A percentile compares a stretch with the other conserved stretches of the same genome.
phyloP scores from a whole-genome alignment of 1,140 invertebrate species.

The Eriocheir sinensis region DNA sequence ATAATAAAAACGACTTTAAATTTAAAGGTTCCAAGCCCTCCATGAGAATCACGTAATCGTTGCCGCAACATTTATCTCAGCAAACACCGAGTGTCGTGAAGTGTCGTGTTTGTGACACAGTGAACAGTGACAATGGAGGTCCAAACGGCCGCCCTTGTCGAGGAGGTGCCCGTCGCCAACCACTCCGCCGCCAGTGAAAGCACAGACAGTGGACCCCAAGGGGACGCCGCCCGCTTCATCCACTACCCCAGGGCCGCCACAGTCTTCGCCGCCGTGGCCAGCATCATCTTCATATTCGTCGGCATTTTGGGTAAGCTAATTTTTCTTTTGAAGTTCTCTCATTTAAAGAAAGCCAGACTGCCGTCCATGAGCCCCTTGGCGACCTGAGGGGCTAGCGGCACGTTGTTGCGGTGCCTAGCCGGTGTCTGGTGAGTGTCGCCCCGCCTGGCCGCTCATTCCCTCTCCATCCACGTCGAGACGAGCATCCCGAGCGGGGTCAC shows the following conservation, averaged over 20 bases:
- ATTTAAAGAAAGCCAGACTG: neutral
- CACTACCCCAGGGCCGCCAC: conserved; percentile 88
- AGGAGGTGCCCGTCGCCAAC: neutral
- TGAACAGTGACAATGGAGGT: conserved; percentile 33
- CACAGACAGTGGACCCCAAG: neutral
- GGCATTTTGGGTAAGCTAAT: conserved; percentile 87
- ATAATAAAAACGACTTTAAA: neutral
- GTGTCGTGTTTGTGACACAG: neutral
- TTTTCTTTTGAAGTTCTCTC: neutral
- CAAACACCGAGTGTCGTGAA: neutral
- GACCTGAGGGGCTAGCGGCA: neutral
- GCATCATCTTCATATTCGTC: conserved; percentile 89
- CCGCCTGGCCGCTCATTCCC: neutral
- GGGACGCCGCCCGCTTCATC: conserved; percentile 69
- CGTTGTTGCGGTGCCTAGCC: neutral
- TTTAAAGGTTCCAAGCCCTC: neutral
- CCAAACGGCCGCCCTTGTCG: neutral
- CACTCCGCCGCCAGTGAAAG: neutral
- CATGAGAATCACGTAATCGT: neutral
- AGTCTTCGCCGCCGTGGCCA: conserved; percentile 88
- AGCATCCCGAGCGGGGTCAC: neutral
- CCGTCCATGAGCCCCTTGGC: neutral
- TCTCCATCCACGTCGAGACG: neutral
- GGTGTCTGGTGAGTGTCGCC: neutral
- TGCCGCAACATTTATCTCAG: neutral